Conservation (phyloP, 2,113 vertebrate species). For the Bucco capensis region DNA sequence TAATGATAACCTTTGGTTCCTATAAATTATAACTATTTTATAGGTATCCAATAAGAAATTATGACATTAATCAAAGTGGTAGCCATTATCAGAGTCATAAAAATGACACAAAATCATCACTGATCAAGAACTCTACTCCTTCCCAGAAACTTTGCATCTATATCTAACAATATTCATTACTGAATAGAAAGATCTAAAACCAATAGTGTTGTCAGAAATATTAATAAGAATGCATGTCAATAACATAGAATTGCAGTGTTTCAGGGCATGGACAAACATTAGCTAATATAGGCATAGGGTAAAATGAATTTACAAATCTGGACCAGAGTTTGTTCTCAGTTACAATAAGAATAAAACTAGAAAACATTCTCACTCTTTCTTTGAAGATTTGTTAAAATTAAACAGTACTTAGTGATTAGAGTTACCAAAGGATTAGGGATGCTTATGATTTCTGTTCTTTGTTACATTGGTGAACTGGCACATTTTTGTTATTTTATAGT, state of each 20-base stretch:
- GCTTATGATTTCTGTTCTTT: neutral
- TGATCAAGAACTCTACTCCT: neutral
- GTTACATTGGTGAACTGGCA: neutral
- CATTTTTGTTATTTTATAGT: neutral
- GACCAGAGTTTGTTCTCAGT: neutral
- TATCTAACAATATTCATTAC: neutral
- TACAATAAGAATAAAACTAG: neutral
- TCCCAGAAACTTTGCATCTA: neutral
- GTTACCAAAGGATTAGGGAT: neutral
- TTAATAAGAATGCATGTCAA: neutral
- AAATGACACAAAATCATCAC: neutral
- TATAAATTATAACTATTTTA: constrained; percentile 29
- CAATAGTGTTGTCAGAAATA: neutral
- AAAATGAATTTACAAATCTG: neutral
- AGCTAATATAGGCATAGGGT: neutral
- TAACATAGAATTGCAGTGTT: neutral
- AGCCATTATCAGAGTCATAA: neutral
- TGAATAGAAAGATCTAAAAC: neutral
- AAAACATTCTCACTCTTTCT: neutral
- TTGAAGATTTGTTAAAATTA: neutral
- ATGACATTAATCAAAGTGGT: neutral
- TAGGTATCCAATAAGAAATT: neutral
- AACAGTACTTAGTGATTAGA: neutral
- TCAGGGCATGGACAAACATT: neutral
- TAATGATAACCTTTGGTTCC: neutral